Conservation (phyloP, 2,113 vertebrate genomes). For the Myotis lucifugus region DNA sequence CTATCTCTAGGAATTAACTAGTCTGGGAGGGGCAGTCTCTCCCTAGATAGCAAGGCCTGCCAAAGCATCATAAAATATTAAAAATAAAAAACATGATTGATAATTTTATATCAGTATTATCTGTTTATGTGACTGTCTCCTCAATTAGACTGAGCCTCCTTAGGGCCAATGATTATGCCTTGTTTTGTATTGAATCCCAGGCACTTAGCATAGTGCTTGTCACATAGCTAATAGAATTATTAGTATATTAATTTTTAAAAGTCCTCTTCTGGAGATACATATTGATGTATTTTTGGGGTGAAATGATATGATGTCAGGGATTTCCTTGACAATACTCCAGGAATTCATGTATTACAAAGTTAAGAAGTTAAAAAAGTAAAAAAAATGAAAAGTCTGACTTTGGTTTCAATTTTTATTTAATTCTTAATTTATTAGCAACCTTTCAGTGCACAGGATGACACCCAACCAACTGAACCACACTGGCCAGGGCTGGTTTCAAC, state of each 20-base stretch:
- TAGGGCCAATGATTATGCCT: not conserved
- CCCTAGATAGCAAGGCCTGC: not conserved
- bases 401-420: not conserved
- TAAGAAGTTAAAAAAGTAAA: not conserved
- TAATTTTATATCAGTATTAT: not conserved
- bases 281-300: not conserved
- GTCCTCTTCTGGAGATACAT: not conserved
- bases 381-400: not conserved
- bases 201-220: not conserved
- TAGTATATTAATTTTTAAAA: not conserved
- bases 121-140: not conserved
- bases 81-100: not conserved
- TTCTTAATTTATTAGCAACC: not conserved
- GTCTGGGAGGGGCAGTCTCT: not conserved
- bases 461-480: not conserved
- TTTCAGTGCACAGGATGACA: too few relatives aligned
- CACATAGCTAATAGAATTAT: not conserved
- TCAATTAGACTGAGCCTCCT: not conserved
- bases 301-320: not conserved
- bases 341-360: not conserved
- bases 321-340: not conserved
- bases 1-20: not conserved
- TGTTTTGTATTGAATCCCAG: not conserved
- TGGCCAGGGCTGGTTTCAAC: not conserved
- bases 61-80: not conserved